Conservation (phyloP, 1,140 invertebrate species). For the Diachasma alloeum region DNA sequence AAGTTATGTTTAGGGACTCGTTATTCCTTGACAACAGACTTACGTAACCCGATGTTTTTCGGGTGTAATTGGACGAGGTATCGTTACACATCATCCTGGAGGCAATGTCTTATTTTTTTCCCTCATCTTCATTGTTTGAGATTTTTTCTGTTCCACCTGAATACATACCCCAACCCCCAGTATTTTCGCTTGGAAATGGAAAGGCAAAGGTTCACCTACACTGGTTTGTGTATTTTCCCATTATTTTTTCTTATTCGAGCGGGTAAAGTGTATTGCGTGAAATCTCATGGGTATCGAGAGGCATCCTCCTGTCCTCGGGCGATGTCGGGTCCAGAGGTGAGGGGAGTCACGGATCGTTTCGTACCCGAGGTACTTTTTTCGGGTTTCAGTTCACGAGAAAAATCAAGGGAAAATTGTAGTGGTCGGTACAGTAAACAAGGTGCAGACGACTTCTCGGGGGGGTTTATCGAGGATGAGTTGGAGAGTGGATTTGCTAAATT, state of each 20-base stretch:
- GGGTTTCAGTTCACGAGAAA: neutral
- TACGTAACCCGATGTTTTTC: neutral
- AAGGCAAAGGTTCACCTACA: neutral
- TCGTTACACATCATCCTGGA: neutral
- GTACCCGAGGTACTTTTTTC: neutral
- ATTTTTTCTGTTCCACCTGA: neutral
- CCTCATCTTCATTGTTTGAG: neutral
- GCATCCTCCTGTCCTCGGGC: conserved; percentile 32
- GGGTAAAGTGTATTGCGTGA: conserved; percentile 46
- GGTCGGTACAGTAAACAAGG: neutral
- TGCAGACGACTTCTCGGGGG: neutral
- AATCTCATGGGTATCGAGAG: conserved; percentile 40
- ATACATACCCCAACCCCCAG: neutral
- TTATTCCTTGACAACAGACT: neutral
- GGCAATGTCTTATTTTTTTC: neutral
- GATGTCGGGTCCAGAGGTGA: conserved; percentile 20
- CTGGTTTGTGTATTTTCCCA: conserved; percentile 19
- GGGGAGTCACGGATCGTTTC: conserved; percentile 44
- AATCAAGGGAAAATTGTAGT: neutral
- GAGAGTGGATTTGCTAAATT: neutral
- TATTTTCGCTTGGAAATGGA: conserved; percentile 9
- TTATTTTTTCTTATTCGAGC: conserved; percentile 28
- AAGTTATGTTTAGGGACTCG: neutral
- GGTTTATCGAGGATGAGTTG: neutral
- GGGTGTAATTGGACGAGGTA: neutral